These are phyloP conservation scores for Ridgeia piscesae DNA, from an alignment of 1,140 invertebrate genomes.

Conservation along the genomic window DNA sequence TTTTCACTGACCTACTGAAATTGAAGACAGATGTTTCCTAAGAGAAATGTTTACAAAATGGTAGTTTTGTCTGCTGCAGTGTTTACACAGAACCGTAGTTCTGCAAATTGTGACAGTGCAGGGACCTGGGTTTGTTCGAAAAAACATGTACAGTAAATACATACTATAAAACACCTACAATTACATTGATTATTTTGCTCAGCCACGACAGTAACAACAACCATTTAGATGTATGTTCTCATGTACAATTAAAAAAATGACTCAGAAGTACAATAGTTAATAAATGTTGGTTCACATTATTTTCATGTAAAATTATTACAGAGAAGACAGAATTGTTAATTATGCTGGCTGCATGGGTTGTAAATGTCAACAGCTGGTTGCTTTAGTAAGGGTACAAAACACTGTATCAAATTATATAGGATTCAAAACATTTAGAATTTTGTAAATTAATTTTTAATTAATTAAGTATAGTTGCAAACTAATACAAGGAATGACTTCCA, in stretches of 20 bases:
- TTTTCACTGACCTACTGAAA: background rate
- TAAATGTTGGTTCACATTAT: background rate
- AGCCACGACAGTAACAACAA: background rate
- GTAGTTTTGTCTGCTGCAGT: background rate
- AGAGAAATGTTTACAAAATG: background rate
- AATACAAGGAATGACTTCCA: background rate
- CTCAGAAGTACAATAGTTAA: background rate
- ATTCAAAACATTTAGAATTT: background rate
- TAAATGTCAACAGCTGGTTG: background rate
- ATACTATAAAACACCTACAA: no score
- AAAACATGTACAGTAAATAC: background rate
- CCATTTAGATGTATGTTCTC: background rate
- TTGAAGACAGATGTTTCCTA: background rate
- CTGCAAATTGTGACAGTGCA: background rate
- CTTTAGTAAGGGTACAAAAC: background rate
- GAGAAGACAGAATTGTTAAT: background rate
- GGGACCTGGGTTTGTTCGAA: background rate
- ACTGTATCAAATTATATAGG: background rate
- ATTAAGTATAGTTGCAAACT: background rate
- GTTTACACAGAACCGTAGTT: background rate
- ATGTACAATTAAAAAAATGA: background rate
- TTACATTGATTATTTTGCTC: background rate
- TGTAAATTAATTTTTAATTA: background rate
- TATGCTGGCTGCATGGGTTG: background rate
- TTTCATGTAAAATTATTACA: background rate